These are phyloP conservation scores for Myiotriccus ornatus DNA, from an alignment of 2,797 vertebrate genomes.

Conservation along the genomic window DNA sequence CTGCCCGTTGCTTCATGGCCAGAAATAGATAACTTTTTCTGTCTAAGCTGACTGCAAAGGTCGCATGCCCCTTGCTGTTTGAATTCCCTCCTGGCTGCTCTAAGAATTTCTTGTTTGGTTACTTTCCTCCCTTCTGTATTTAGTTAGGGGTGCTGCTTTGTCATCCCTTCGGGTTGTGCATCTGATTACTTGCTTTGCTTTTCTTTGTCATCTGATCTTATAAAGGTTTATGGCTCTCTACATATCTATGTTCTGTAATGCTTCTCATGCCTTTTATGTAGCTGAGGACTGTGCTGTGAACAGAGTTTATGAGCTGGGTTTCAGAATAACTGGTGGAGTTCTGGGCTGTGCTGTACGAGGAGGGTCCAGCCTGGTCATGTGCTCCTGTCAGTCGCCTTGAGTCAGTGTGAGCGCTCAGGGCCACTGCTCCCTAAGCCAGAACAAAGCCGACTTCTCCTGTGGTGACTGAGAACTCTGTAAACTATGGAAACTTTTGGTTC, in stretches of 20 bases:
- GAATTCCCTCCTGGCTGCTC: neutral
- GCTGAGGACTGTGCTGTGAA: neutral
- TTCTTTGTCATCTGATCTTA: neutral
- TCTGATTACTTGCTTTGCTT: neutral
- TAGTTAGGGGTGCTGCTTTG: neutral
- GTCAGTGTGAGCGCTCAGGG: neutral
- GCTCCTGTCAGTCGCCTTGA: neutral
- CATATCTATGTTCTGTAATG: neutral
- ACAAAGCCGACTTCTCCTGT: neutral
- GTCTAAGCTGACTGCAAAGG: constrained; percentile 4
- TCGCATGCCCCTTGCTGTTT: neutral
- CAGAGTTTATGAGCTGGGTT: neutral
- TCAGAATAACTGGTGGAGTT: neutral
- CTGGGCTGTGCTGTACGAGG: neutral
- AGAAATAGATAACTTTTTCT: constrained; percentile 49
- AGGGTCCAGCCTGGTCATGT: neutral
- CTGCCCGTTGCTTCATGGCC: neutral
- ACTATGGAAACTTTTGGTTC: neutral
- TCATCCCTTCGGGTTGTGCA: neutral
- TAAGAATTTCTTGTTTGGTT: neutral
- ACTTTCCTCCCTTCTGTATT: neutral
- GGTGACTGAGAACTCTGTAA: neutral
- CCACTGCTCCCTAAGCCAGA: accelerated
- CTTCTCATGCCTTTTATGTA: neutral
- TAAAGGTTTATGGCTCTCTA: neutral